Percentiles rank a stretch among this genome's conserved stretches.
Evolutionary conservation across 2,888 invertebrate genomes (phyloP).

Genomic region (Netelia melanura): DNA sequence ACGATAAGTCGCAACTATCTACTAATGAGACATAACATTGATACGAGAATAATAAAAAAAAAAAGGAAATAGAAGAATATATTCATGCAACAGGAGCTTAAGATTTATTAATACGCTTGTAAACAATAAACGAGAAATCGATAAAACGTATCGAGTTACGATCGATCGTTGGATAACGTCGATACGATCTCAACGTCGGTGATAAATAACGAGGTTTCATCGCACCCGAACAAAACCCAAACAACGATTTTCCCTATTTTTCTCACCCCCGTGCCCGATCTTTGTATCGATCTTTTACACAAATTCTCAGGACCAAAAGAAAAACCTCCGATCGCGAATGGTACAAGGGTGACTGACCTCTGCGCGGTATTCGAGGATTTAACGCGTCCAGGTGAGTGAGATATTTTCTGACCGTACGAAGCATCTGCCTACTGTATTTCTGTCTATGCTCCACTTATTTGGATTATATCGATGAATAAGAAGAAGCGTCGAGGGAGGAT

Average conservation of each 20-base stretch:
- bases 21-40: conserved; percentile 31
- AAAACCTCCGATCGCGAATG: conserved; percentile 17
- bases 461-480: conserved; percentile 58
- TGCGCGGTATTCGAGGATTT: conserved; percentile 12
- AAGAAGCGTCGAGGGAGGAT: conserved; percentile 63
- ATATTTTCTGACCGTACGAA: conserved; percentile 43
- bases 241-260: background rate
- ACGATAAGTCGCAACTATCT: conserved; percentile 13
- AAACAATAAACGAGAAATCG: conserved; percentile 38
- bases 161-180: background rate
- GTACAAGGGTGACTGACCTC: conserved; percentile 59
- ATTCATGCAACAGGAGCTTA: conserved; percentile 46
- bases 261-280: background rate
- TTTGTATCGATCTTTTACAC: background rate
- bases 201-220: conserved; percentile 24
- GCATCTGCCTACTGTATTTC: conserved; percentile 72
- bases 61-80: background rate
- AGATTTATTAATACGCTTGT: conserved; percentile 50
- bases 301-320: conserved; percentile 3
- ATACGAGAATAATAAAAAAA: background rate
- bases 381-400: conserved; percentile 21
- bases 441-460: conserved; percentile 57
- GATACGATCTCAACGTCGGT: conserved; percentile 18
- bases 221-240: conserved; percentile 20
- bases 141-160: background rate